Base-by-base conservation (phyloP, 2,888 invertebrate genomes). In the Drosophila silvestris region DNA sequence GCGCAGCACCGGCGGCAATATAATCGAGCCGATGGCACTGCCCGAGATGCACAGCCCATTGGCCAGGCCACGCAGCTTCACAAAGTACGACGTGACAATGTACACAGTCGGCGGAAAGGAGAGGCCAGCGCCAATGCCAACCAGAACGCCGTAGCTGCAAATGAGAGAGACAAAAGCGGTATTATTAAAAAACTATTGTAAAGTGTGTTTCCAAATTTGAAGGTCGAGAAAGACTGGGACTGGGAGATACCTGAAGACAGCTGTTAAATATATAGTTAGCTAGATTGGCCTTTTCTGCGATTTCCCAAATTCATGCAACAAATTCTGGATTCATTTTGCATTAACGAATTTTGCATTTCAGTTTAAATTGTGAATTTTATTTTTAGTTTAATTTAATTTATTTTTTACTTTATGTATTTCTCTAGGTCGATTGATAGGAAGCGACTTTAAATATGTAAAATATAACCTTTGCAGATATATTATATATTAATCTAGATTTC, bases 1-100 rank as follows among this genome's bases (percentile, higher is more conserved):
- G 61, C 96, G 94, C 74, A 97, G 94, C 60, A 97, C 94, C 0
- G 97, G 97, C 47, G 97, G 97, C 82, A 97, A 94, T 67, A 97
- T 96, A 86, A 97, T 97, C 52, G 97, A 97, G 19, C 97, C 97
- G 79, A 97, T 95, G 0, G 97, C 97, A 83, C 97, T 97, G 22
- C 97, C 97, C 0, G 97, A 97, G 94, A 97, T 97, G 87, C 97
- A 97, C 30, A 97, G 95, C 0, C 97, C 97, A 93, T 97, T 97
- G 52, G 97, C 97, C 19, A 97, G 94, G 0, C 97, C 97, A 53
- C 97, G 94, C 14, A 96, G 94, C 56, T 95, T 95, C 51, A 96
- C 96, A 93, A 97, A 97, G 94, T 97, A 97, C 70, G 97, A 97
- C 60, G 97, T 97, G 79, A 97, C 97, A 83, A 97, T 97, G 93